These are phyloP conservation scores for Propithecus perrieri DNA, from an alignment of 2,797 vertebrate species.

Conservation along the genomic window DNA sequence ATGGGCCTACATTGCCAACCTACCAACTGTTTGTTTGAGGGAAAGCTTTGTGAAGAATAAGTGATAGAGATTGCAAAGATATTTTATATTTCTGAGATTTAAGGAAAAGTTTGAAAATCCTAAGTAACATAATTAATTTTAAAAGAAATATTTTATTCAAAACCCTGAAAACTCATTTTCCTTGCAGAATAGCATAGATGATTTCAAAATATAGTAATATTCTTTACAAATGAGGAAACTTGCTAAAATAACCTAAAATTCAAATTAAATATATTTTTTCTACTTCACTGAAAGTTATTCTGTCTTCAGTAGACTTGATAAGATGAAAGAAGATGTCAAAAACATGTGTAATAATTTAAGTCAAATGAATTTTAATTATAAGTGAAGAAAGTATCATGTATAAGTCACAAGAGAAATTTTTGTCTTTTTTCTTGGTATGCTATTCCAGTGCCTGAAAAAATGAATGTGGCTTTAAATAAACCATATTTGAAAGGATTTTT, in stretches of 20 bases:
- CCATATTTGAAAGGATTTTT: not conserved
- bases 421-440: not conserved
- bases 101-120: not conserved
- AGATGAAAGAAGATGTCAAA: not conserved
- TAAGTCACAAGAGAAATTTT: not conserved
- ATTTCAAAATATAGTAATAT: not conserved
- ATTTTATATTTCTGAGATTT: not conserved
- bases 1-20: not conserved
- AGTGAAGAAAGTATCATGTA: not conserved
- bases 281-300: not conserved
- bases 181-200: not conserved
- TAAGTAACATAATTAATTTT: not conserved
- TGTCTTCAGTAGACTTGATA: not conserved
- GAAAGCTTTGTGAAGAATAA: not conserved
- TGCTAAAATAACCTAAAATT: not conserved
- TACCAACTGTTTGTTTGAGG: not conserved
- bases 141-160: not conserved
- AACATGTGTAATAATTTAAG: not conserved
- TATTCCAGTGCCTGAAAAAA: not conserved
- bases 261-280: not conserved
- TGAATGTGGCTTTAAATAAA: not conserved
- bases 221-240: not conserved
- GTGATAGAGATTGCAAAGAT: not conserved
- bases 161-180: not conserved
- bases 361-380: not conserved